Percentiles rank a stretch among this genome's conserved stretches.
Evolutionary conservation across 2,888 invertebrate species (phyloP).

Genomic region (Emmelina monodactyla): DNA sequence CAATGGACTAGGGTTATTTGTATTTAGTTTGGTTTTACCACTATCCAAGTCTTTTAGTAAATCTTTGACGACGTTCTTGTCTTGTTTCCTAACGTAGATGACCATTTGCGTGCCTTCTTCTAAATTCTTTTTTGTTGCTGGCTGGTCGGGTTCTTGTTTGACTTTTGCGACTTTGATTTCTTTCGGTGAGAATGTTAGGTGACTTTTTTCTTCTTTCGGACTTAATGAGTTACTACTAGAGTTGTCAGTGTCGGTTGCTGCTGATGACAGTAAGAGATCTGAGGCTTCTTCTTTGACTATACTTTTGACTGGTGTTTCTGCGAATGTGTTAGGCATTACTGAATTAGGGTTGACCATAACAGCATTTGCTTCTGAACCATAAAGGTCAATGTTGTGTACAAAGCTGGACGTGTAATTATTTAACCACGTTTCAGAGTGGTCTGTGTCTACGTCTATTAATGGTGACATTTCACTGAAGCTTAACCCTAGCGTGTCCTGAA

Average conservation of each 20-base stretch:
- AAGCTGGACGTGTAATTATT: conserved; percentile 69
- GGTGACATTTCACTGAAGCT: conserved; percentile 71
- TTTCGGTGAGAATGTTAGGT: conserved; percentile 75
- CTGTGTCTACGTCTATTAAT: conserved; percentile 72
- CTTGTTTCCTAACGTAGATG: conserved; percentile 52
- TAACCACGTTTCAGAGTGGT: conserved; percentile 66
- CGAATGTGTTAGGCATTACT: conserved; percentile 81
- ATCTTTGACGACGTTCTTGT: conserved; percentile 71
- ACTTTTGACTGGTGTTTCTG: conserved; percentile 54
- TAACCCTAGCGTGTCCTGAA: conserved; percentile 67
- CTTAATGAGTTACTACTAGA: conserved; percentile 58
- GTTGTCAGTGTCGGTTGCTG: conserved; percentile 32
- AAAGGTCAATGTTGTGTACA: conserved; percentile 73
- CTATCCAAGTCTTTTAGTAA: conserved; percentile 64
- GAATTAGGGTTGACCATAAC: conserved; percentile 92
- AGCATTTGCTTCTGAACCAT: conserved; percentile 75
- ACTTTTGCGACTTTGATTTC: conserved; percentile 70
- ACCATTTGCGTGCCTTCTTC: conserved; percentile 62
- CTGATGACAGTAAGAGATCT: conserved; percentile 52
- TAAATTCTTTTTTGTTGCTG: conserved; percentile 29
- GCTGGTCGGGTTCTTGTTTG: conserved; percentile 22
- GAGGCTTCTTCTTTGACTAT: conserved; percentile 58
- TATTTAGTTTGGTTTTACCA: conserved; percentile 36
- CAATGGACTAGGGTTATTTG: conserved; percentile 20
- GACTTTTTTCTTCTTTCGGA: conserved; percentile 73